A percentile compares a stretch with the other conserved stretches of the same genome.
Evolutionary conservation across 1,140 invertebrate species (phyloP).

Genomic region (Ooceraea biroi): DNA sequence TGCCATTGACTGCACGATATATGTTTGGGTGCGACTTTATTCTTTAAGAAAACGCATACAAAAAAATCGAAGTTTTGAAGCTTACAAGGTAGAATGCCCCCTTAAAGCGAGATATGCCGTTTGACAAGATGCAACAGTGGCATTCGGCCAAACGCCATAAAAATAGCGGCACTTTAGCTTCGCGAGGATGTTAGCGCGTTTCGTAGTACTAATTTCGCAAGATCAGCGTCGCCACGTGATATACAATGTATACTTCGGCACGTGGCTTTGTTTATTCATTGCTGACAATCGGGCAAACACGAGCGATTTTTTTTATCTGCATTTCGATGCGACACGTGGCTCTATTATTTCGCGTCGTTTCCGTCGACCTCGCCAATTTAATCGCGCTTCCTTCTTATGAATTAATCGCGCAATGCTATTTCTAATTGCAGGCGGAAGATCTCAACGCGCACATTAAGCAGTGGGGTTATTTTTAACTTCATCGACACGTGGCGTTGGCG

Average conservation of each 20-base stretch:
- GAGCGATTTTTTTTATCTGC: background rate
- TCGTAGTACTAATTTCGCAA: conserved; percentile 5
- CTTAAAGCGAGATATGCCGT: conserved; percentile 31
- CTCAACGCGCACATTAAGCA: background rate
- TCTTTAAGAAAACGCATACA: no score
- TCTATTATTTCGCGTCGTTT: background rate
- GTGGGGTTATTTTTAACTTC: background rate
- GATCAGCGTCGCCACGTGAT: background rate
- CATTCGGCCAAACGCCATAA: conserved; percentile 1
- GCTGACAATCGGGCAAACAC: background rate
- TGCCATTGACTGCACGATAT: conserved; percentile 37
- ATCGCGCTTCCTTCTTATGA: background rate
- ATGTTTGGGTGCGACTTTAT: no score
- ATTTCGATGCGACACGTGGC: background rate
- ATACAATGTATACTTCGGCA: background rate
- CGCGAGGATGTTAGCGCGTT: conserved; percentile 26
- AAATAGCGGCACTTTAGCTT: conserved; percentile 46
- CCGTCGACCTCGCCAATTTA: background rate
- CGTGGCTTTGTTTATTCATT: conserved; percentile 47
- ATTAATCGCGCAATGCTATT: conserved; percentile 6
- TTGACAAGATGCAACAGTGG: conserved; percentile 20
- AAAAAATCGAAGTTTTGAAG: no score
- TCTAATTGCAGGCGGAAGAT: background rate
- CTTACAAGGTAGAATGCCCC: no score
- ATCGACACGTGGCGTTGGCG: conserved; percentile 20